Percentiles rank a stretch among this genome's conserved stretches.
Evolutionary conservation across 2,113 vertebrate species (phyloP).

Genomic region (Condylura cristata): DNA sequence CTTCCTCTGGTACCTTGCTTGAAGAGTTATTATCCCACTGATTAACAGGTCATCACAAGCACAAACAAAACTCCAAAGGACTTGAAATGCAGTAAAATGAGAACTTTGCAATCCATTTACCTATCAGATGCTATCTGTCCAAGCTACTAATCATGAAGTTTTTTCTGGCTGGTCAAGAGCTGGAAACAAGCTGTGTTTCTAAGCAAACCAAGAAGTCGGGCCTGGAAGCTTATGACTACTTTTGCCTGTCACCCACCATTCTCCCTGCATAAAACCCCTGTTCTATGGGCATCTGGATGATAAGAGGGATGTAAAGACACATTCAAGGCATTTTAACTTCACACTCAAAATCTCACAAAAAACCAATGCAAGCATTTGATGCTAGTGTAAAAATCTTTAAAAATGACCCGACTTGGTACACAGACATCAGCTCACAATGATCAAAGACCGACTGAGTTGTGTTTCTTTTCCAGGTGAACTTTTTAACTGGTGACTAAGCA

Average conservation of each 20-base stretch:
- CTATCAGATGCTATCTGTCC: not conserved
- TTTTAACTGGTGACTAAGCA: not conserved
- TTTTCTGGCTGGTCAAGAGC: not conserved
- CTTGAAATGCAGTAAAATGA: not conserved
- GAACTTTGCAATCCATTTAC: not conserved
- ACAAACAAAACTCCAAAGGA: not conserved
- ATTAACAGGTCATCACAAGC: not conserved
- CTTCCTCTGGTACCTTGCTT: not conserved
- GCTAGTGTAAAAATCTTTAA: slow-evolving; percentile 45
- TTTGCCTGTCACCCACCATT: not conserved
- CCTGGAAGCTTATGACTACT: not conserved
- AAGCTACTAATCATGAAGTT: not conserved
- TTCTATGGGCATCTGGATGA: not conserved
- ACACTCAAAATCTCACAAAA: not conserved
- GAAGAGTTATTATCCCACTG: not conserved
- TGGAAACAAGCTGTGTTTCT: not conserved
- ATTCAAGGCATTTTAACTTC: not conserved
- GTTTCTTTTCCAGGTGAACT: slow-evolving; percentile 45
- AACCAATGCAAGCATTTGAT: not conserved
- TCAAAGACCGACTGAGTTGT: slow-evolving; percentile 41
- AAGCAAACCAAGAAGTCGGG: not conserved
- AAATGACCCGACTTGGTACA: not conserved
- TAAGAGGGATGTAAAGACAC: not conserved
- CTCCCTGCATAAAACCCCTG: not conserved
- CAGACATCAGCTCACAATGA: not conserved